Evolutionary conservation across 2,888 invertebrate genomes (phyloP).

Genomic region (Lingula anatina): DNA sequence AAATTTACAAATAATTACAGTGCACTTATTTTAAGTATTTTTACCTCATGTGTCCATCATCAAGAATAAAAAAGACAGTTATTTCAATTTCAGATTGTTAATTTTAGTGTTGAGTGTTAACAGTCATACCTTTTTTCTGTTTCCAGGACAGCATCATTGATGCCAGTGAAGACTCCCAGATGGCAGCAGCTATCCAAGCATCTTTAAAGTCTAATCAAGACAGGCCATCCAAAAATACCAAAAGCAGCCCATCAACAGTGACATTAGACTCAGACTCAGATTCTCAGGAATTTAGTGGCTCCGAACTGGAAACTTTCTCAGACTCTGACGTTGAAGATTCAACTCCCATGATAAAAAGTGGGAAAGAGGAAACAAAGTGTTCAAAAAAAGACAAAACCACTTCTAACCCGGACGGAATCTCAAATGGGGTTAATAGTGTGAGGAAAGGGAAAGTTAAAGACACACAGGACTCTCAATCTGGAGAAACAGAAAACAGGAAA

Average conservation of each 20-base stretch:
- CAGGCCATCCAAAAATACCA: background rate
- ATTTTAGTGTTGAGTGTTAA: no score
- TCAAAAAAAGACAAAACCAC: background rate
- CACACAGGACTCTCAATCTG: background rate
- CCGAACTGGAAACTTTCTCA: conserved; percentile 51
- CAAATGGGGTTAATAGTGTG: background rate
- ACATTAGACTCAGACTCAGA: background rate
- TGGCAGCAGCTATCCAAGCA: conserved; percentile 54
- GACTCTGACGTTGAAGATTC: conserved; percentile 38
- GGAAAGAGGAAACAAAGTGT: background rate
- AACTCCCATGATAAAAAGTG: background rate
- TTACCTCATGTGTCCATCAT: no score
- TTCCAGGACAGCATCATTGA: conserved; percentile 44
- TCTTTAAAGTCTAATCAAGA: conserved; percentile 40
- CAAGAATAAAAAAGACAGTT: no score
- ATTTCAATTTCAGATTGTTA: no score
- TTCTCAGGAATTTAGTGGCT: conserved; percentile 14
- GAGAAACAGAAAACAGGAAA: no score
- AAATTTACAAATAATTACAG: no score
- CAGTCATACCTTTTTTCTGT: no score
- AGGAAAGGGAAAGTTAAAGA: background rate
- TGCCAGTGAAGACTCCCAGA: conserved; percentile 54
- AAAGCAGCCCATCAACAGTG: background rate
- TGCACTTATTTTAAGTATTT: no score
- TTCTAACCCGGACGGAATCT: background rate